Base-by-base conservation (phyloP, 92 coral and sea anemone genomes). In the Galaxea fascicularis region DNA sequence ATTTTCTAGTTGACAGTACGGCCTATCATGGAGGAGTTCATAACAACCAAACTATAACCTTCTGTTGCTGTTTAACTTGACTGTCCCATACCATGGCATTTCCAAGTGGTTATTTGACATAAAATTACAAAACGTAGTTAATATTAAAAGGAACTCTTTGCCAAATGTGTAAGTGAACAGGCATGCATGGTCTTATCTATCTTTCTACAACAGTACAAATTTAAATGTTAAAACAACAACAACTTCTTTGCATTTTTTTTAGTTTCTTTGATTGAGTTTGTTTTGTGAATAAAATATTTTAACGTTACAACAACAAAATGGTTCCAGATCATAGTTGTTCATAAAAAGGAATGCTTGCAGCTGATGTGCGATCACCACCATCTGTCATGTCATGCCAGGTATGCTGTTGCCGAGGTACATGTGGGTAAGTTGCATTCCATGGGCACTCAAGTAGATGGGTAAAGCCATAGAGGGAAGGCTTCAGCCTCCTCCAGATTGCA, bases 21-120 rank as follows among this genome's bases (percentile, higher is more conserved):
- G 13, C 59, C 59, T 53, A 9, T 53, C 59, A 53, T 53, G 59
- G 59, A 53, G 59, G 59, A 53, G 59, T 53, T 53, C 59, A 53
- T 53, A 53, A 53, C 59, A 53, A 53, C 59, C 59, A 53, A 53
- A 53, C 59, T 16, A 53, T 53, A 53, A 53, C 59, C 59, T 53
- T 53, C 59, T 53, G 59, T 53, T 53, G 59, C 59, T 53, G 59
- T 53, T 53, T 53, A 53, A 53, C 59, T 53, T 53, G 59, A 53
- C 59, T 53, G 59, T 6, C 59, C 59, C 59, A 53, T 53, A 53
- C 59, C 59, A 53, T 53, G 59, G 59, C 59, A 53, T 8, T 53
- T 53, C 59, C 59, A 53, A 53, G 59, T 53, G 59, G 14, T 53
- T 53, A 17, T 53, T 53, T 53, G 59, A 53, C 59, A 53, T 53